Evolutionary conservation across 2,113 vertebrate genomes (phyloP), one percentile per base, ranked within the genome.

Genomic region (Peromyscus polionotus): DNA sequence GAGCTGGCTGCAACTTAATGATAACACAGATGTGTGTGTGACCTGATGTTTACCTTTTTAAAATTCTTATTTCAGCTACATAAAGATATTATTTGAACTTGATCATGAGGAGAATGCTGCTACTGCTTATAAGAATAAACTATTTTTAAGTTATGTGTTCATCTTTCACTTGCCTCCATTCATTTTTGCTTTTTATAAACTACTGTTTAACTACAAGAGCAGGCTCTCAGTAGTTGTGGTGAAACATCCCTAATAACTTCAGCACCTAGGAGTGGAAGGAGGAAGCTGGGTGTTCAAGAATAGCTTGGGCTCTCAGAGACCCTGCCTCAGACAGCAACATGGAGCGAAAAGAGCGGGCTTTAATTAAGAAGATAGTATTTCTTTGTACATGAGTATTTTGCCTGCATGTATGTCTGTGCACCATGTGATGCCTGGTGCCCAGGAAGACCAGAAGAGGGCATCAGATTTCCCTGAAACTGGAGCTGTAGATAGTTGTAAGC

Each of bases 51-150:
- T 67, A 51, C n/a, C 77, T 59, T 67, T 88, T 94, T 83, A 48
- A 67, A 75, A 79, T 92, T 94, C 33, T 22, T 67, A 86, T 75
- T 93, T 89, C 73, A 86, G 45, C 51, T 87, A 59, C 48, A 57
- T 88, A 67, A 88, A 54, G 92, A 39, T 77, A 48, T 84, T 61
- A 6, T 1, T 2, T 77, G 31, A 93, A 68, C 63, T 90, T 94
- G 65, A 70, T 77, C 9, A 14, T 57, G 51, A n/a, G 72, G 68
- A 76, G 67, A 79, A 75, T 45, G 73, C 87, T 51, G 28, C 26
- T 54, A 42, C 39, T 84, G 61, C 85, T 54, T 94, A 39, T 61
- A 93, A 45, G 26, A 75, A 48, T 81, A 90, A 90, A 39, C n/a
- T 22, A 31, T 73, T 87, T 94, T 65, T 61, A 87, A 67, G 48